Percentiles rank a stretch among this genome's conserved stretches.
Conservation (phyloP, 1,140 invertebrate species). For the Lepidurus arcticus region DNA sequence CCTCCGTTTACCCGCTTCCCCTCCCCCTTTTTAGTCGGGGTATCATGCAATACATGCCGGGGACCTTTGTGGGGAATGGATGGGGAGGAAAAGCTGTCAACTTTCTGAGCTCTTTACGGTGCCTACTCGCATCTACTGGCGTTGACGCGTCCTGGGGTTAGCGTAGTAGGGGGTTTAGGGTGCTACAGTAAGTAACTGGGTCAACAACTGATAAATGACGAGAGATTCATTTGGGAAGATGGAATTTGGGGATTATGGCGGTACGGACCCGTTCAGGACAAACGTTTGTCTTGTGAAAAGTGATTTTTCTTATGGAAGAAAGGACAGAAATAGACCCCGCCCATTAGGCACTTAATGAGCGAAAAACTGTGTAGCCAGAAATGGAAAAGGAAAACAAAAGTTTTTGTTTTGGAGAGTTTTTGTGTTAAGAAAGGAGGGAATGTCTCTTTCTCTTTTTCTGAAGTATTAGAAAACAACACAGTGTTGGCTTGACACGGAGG, state of each 20-base stretch:
- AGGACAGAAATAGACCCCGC: no score
- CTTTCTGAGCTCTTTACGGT: not conserved
- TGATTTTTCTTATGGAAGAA: no score
- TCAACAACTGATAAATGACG: not conserved
- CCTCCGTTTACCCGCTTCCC: not conserved
- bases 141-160: not conserved
- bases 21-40: not conserved
- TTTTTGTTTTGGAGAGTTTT: not conserved
- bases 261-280: no score
- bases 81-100: not conserved
- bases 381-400: no score
- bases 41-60: not conserved
- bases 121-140: not conserved
- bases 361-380: no score
- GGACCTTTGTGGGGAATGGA: not conserved
- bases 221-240: not conserved
- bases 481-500: not conserved
- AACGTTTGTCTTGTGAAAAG: no score
- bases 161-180: not conserved
- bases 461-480: not conserved
- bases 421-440: not conserved
- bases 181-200: not conserved
- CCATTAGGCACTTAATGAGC: no score
- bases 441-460: no score
- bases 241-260: not conserved